Percentiles rank a stretch among this genome's conserved stretches.
Evolutionary conservation across 2,888 invertebrate species (phyloP).

Genomic region (Tillus elongatus): DNA sequence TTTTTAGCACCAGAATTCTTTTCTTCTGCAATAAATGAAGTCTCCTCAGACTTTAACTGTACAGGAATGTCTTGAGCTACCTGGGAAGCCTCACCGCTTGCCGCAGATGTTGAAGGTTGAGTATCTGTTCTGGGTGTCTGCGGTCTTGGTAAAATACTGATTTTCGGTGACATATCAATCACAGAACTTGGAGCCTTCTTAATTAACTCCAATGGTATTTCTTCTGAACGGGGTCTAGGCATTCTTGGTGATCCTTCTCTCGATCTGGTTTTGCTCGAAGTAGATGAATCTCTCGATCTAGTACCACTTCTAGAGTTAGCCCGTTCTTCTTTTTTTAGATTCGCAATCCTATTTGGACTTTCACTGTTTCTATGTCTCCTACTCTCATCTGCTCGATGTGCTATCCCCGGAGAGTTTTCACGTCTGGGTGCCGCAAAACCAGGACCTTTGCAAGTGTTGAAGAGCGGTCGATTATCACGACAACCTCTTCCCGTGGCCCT

Average conservation of each 20-base stretch:
- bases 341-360: conserved; percentile 31
- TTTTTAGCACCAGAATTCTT: conserved; percentile 33
- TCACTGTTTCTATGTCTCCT: conserved; percentile 27
- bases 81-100: too few species aligned
- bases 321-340: conserved; percentile 23
- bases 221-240: conserved; percentile 67
- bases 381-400: conserved; percentile 32
- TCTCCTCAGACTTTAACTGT: conserved; percentile 55
- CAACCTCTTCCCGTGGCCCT: conserved; percentile 34
- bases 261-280: conserved; percentile 42
- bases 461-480: conserved; percentile 37
- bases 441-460: conserved; percentile 36
- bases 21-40: conserved; percentile 63
- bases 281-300: conserved; percentile 25
- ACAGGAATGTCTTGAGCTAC: conserved; percentile 16
- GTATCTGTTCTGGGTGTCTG: conserved; percentile 37
- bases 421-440: conserved; percentile 42
- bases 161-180: conserved; percentile 40
- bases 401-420: conserved; percentile 39
- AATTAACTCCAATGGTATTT: conserved; percentile 74
- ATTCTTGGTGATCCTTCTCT: conserved; percentile 63
- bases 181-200: conserved; percentile 49
- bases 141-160: conserved; percentile 41
- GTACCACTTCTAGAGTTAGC: conserved; percentile 18
- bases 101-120: conserved; percentile 6